These are phyloP conservation scores for Smittia sp. DNA, from an alignment of 2,888 invertebrate genomes.

Conservation along the genomic window DNA sequence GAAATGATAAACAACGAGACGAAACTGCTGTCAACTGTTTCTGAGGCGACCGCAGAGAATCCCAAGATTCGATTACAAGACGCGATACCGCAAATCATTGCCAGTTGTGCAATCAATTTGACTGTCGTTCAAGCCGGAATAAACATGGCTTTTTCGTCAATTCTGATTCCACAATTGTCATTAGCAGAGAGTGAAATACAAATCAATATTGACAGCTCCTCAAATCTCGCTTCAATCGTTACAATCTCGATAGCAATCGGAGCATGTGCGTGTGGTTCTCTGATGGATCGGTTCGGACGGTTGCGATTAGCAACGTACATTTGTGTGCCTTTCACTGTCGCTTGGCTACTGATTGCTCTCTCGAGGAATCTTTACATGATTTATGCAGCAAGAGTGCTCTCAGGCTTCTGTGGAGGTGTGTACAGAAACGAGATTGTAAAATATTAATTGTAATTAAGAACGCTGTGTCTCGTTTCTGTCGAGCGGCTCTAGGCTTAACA, in stretches of 20 bases:
- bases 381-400: conserved; percentile 56
- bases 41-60: background rate
- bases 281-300: conserved; percentile 60
- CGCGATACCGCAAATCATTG: conserved; percentile 45
- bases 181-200: conserved; percentile 50
- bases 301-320: conserved; percentile 51
- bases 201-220: conserved; percentile 54
- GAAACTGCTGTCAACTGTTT: background rate
- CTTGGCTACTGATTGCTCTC: conserved; percentile 56
- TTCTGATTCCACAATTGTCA: conserved; percentile 57
- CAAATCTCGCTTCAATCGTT: conserved; percentile 60
- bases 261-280: conserved; percentile 56
- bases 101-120: conserved; percentile 54
- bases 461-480: conserved; percentile 2
- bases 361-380: conserved; percentile 54
- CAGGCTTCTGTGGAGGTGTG: conserved; percentile 57
- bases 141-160: conserved; percentile 60
- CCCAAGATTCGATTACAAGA: conserved; percentile 13
- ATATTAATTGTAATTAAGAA: conserved; percentile 23
- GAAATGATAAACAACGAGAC: background rate
- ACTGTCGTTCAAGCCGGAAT: conserved; percentile 59
- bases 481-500: conserved; percentile 53
- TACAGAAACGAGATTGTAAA: conserved; percentile 16
- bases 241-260: conserved; percentile 58
- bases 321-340: conserved; percentile 53